Conservation (phyloP, 2,888 invertebrate species). For the Ligdia adustata region DNA sequence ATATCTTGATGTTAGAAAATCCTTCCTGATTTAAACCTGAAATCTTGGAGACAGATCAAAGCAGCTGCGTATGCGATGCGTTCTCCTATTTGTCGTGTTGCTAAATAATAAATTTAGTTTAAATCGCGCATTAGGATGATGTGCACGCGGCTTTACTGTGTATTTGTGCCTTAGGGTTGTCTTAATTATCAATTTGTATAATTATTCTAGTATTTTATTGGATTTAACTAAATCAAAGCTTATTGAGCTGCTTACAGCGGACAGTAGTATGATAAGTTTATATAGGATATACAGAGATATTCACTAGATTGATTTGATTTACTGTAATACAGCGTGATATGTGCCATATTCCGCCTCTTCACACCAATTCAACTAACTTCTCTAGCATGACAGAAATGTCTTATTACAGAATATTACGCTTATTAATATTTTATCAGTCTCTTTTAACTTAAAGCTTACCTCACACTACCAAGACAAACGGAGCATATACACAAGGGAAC, state of each 20-base stretch:
- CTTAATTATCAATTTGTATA: no score
- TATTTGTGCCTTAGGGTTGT: slow-evolving; percentile 57
- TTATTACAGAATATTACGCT: no score
- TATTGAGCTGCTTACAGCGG: no score
- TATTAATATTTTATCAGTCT: no score
- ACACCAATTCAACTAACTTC: neutral
- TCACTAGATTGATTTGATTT: no score
- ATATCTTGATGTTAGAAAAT: neutral
- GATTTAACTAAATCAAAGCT: no score
- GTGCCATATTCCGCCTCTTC: neutral
- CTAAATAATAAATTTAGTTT: slow-evolving; percentile 79
- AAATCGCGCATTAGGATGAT: slow-evolving; percentile 73
- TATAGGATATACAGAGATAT: no score
- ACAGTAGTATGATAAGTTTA: no score
- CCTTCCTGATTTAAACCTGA: slow-evolving; percentile 8
- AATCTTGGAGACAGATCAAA: slow-evolving; percentile 51
- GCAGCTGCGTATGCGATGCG: slow-evolving; percentile 61
- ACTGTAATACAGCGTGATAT: neutral
- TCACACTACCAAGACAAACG: slow-evolving; percentile 9
- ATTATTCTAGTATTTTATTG: no score
- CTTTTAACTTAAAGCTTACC: neutral
- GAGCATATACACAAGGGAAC: slow-evolving; percentile 10
- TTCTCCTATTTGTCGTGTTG: slow-evolving; percentile 62
- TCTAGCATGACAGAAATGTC: no score
- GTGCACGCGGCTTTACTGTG: slow-evolving; percentile 75